A percentile compares a stretch with the other conserved stretches of the same genome.
phyloP scores from a whole-genome alignment of 2,888 invertebrate species.

The Junonia oenone region DNA sequence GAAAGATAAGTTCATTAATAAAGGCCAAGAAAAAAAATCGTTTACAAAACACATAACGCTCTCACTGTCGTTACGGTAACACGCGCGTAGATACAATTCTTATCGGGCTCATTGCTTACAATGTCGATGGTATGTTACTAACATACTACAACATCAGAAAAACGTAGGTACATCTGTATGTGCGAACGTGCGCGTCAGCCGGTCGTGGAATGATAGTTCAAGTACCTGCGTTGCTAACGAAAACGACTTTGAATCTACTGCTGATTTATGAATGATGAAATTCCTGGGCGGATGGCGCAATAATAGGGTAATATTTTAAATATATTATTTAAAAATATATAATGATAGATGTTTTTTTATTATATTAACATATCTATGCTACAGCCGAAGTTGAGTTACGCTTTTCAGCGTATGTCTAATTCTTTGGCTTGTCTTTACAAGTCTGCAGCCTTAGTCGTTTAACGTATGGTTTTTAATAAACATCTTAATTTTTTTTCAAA shows the following conservation, averaged over 20 bases:
- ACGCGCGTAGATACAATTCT: conserved; percentile 7
- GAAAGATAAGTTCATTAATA: not conserved
- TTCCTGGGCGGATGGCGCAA: not conserved
- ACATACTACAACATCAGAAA: not conserved
- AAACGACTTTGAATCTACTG: conserved; percentile 46
- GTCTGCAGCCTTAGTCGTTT: no score
- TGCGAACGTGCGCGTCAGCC: conserved; percentile 24
- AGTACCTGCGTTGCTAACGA: conserved; percentile 43
- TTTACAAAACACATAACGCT: conserved; percentile 2
- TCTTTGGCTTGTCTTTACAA: no score
- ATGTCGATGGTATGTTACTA: conserved; percentile 10
- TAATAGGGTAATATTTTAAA: no score
- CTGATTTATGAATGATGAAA: conserved; percentile 1
- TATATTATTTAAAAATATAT: no score
- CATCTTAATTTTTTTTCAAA: no score
- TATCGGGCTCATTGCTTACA: conserved; percentile 14
- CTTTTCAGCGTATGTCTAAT: no score
- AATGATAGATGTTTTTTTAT: no score
- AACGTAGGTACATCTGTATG: not conserved
- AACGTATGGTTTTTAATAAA: no score
- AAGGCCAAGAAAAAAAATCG: not conserved
- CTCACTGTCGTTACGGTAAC: conserved; percentile 9
- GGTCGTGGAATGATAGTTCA: conserved; percentile 38
- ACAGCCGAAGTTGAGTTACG: no score
- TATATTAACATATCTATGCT: no score